Evolutionary conservation across 2,888 invertebrate genomes (phyloP).

Genomic region (Linnaemya vulpina): DNA sequence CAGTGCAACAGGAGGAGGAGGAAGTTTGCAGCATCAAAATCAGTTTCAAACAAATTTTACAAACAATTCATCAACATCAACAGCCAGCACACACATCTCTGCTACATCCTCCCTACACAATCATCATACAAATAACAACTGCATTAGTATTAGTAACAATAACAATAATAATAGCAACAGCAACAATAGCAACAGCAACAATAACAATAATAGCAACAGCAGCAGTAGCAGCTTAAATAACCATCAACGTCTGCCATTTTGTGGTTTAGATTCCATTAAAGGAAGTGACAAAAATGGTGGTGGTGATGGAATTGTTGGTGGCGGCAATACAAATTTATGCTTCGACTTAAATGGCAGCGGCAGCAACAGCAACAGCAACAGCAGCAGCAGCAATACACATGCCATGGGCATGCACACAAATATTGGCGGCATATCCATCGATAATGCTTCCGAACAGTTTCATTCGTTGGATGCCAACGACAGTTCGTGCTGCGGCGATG

Average conservation of each 20-base stretch:
- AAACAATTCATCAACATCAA: slow-evolving; percentile 56
- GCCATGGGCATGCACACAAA: slow-evolving; percentile 40
- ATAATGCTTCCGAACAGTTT: slow-evolving; percentile 75
- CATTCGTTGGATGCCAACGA: slow-evolving; percentile 80
- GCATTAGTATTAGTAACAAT: slow-evolving; percentile 42
- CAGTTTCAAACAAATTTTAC: slow-evolving; percentile 72
- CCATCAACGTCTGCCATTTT: slow-evolving; percentile 79
- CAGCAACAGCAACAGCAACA: slow-evolving; percentile 42
- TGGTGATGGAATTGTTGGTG: slow-evolving; percentile 74
- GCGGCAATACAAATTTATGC: slow-evolving; percentile 74
- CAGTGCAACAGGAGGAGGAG: slow-evolving; percentile 57
- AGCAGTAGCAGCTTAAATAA: slow-evolving; percentile 76
- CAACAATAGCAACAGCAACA: slow-evolving; percentile 58
- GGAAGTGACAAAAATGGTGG: slow-evolving; percentile 79
- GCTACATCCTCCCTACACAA: slow-evolving; percentile 44
- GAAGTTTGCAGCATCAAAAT: slow-evolving; percentile 65
- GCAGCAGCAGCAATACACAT: slow-evolving; percentile 40
- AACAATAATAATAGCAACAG: slow-evolving; percentile 41
- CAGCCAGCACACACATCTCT: slow-evolving; percentile 54
- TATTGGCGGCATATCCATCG: slow-evolving; percentile 58
- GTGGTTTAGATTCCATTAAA: slow-evolving; percentile 79
- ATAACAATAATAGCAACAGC: slow-evolving; percentile 58
- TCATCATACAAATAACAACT: slow-evolving; percentile 53
- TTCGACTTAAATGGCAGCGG: slow-evolving; percentile 72
- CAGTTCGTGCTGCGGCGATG: slow-evolving; percentile 78